Conservation (phyloP, 2,888 invertebrate genomes). For the Eugnorisma glareosa region DNA sequence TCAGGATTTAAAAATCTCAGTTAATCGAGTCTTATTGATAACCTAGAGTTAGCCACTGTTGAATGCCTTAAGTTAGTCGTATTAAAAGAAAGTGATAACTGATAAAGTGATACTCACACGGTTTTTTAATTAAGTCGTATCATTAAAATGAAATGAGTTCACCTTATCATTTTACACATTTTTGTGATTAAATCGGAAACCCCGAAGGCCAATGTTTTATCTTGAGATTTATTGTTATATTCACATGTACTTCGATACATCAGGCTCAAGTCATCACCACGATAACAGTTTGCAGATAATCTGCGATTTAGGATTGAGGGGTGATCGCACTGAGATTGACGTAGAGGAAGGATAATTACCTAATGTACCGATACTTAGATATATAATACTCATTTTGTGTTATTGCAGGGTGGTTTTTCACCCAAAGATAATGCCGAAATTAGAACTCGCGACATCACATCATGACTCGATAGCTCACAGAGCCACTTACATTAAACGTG, state of each 20-base stretch:
- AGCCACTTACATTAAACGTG: conserved; percentile 57
- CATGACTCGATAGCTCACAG: conserved; percentile 43
- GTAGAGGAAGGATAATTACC: background rate
- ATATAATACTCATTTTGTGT: background rate
- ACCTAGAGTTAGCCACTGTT: background rate
- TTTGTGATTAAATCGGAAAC: conserved; percentile 6
- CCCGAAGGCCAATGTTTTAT: conserved; percentile 24
- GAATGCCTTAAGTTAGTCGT: background rate
- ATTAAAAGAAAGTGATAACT: conserved; percentile 9
- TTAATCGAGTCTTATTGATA: background rate
- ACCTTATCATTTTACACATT: conserved; percentile 6
- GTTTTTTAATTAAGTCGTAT: background rate
- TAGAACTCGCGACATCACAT: conserved; percentile 45
- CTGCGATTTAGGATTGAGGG: background rate
- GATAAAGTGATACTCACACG: background rate
- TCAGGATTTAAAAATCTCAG: background rate
- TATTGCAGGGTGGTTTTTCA: background rate
- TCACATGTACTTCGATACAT: conserved; percentile 23
- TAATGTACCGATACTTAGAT: too few species aligned
- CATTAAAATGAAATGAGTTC: conserved; percentile 11
- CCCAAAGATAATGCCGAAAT: conserved; percentile 21
- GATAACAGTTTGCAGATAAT: conserved; percentile 9
- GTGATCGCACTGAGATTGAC: background rate
- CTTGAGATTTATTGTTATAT: conserved; percentile 16
- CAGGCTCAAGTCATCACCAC: conserved; percentile 18